phyloP scores from a whole-genome alignment of 2,113 vertebrate genomes.

The Corynorhinus townsendii region DNA sequence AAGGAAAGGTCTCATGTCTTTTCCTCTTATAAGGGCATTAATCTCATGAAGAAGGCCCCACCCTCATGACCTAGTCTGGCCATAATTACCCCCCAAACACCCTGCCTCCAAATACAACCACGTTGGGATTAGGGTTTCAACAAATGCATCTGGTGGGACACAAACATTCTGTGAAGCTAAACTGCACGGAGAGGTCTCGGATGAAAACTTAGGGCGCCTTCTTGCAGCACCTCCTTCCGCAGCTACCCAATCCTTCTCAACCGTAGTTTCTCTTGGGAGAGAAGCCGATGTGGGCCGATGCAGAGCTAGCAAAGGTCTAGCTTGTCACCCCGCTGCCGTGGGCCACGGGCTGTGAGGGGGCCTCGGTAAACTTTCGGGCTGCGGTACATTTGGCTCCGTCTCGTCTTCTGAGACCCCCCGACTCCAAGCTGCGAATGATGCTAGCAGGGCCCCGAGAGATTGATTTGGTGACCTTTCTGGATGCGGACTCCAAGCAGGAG shows the following conservation, averaged over 20 bases:
- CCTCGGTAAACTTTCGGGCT: not conserved
- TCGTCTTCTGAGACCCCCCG: not conserved
- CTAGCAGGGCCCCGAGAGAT: constrained; percentile 43
- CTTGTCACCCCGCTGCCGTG: not conserved
- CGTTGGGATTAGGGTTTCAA: not conserved
- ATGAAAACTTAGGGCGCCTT: not conserved
- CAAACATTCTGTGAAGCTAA: not conserved
- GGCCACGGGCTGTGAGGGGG: not conserved
- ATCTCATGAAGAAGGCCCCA: not conserved
- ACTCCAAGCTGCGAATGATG: not conserved
- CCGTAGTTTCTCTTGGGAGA: not conserved
- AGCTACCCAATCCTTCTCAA: not conserved
- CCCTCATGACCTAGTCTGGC: not conserved
- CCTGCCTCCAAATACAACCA: not conserved
- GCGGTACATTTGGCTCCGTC: not conserved
- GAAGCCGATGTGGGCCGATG: not conserved
- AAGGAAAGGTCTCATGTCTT: not conserved
- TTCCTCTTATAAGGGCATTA: not conserved
- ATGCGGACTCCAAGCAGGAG: not conserved
- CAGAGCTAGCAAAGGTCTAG: not conserved
- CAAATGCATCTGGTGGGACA: not conserved
- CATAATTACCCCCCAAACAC: not conserved
- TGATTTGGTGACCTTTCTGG: constrained; percentile 62
- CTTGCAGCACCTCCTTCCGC: not conserved
- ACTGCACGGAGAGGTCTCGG: not conserved